Base-by-base conservation (phyloP, 2,888 invertebrate species). In the Rotaria sp. region DNA sequence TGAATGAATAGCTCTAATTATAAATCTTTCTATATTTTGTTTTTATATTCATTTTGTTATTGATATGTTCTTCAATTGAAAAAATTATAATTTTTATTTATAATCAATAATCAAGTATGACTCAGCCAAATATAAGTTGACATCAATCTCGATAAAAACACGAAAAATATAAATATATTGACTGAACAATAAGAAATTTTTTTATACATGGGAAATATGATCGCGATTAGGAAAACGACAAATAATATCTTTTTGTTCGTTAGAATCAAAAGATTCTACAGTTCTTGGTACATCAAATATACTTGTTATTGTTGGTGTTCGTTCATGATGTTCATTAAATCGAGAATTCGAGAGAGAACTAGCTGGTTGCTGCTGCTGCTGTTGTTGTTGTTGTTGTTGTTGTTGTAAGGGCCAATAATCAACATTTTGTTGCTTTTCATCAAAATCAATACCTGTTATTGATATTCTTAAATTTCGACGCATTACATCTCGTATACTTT, bases 401-500 rank as follows among this genome's bases (percentile, higher is more conserved):
- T 75, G 59, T 30, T n/a, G 26, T 41, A 75, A 41, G 41, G 75
- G 75, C 75, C 75, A 75, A 75, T 75, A 75, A 41, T 41, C 41
- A 3, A 38, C 5, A 41, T 24, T 38, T 75, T 75, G 38, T 59
- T 59, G 30, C 38, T 75, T 75, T 75, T 75, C 75, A 41, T 75
- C 75, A 41, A 75, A 75, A 75, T 75, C 75, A 41, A 75, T 75
- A 26, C 75, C 75, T 75, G 75, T 75, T 38, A 75, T 75, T 24
- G 75, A 75, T 41, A 75, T 75, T 75, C 75, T 18, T 41, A 75
- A 41, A 75, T 75, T 75, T 38, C 75, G 18, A 24, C 75, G 38
- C 75, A 75, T 75, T 0, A 75, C 75, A 5, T 75, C 75, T 8
- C 41, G 74, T 7, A 80, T 45, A 80, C 45, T 80, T 8, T 45